Evolutionary conservation across 1,140 invertebrate genomes (phyloP), one percentile per base, ranked within the genome.

Genomic region (Halyomorpha halys): DNA sequence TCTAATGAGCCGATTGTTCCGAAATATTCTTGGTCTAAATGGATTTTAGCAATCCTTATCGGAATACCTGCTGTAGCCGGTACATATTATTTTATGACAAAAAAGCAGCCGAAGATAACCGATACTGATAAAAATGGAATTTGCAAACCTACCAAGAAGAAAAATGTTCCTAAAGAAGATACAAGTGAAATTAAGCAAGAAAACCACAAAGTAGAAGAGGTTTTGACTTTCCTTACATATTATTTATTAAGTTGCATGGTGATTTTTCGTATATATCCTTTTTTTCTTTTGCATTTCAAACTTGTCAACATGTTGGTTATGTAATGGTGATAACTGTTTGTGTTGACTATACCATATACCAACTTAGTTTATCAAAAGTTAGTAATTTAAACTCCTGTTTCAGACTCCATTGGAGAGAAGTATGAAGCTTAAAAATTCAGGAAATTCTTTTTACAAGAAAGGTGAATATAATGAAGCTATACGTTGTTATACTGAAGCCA

Each of bases 401-500:
- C 74, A 83, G 76, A 82, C 78, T 68, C 83, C 82, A 63, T 76
- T 87, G 67, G 81, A 88, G 69, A 79, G 80, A 71, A 88, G 90
- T 6, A 82, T 86, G 73, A 79, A 79, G 65, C 82, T 83, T 66
- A 98, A 98, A 77, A 84, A 82, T 66, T 83, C 86, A 75, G 95
- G 95, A 45, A 98, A 98, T 75, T 80, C 83, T 68, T 83, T 83
- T 69, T 98, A 96, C 73, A 90, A 88, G 73, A 83, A 79, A 62
- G 87, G 86, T 34, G 88, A 91, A 72, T 97, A 86, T 74, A 86
- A 91, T 68, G 86, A 92, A 72, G 94, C 95, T 14, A 91, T 97
- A 61, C 76, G 79, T 53, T 82, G 84, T 66, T 98, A 98, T 71
- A 89, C 91, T 68, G 82, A 88, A 76, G 94, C 94, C 0, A 95